Percentiles rank a stretch among this genome's conserved stretches.
These are phyloP conservation scores for Sebastes variabilis DNA, from an alignment of 2,797 vertebrate genomes.

Conservation along the genomic window DNA sequence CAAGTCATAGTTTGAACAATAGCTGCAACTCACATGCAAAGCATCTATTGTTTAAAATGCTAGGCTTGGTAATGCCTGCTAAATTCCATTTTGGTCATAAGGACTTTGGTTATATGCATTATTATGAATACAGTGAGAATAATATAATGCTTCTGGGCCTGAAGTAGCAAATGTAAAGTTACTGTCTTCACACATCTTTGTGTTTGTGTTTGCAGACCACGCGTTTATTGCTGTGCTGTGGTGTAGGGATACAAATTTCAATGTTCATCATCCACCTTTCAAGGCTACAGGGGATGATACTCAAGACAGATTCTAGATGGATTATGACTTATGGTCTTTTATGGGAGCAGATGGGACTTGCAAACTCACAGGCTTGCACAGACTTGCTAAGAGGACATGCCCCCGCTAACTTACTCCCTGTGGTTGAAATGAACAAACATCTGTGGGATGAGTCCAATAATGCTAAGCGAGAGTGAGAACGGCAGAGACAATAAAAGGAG, in stretches of 20 bases:
- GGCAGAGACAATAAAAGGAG: neutral
- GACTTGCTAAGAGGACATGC: slow-evolving; percentile 33
- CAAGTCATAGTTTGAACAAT: slow-evolving; percentile 4
- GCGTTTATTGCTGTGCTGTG: slow-evolving; percentile 9
- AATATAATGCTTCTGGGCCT: neutral
- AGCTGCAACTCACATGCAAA: neutral
- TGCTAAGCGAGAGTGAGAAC: neutral
- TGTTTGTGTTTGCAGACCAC: slow-evolving; percentile 5
- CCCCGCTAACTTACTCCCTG: slow-evolving; percentile 9
- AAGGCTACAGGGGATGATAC: neutral
- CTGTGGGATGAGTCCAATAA: slow-evolving; percentile 25
- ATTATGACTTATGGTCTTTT: slow-evolving; percentile 13
- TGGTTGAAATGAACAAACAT: slow-evolving; percentile 12
- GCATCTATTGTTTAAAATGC: neutral
- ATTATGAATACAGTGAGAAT: neutral
- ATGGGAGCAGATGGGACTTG: slow-evolving; percentile 29
- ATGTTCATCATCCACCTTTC: neutral
- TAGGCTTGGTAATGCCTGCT: neutral
- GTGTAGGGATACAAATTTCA: neutral
- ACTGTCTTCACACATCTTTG: neutral
- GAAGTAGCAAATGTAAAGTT: neutral
- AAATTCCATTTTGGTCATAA: neutral
- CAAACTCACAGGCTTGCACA: slow-evolving; percentile 23
- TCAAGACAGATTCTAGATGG: neutral
- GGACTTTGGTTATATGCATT: no score